Evolutionary conservation across 2,113 vertebrate genomes (phyloP), one percentile per base, ranked within the genome.

Genomic region (Archocentrus centrarchus): DNA sequence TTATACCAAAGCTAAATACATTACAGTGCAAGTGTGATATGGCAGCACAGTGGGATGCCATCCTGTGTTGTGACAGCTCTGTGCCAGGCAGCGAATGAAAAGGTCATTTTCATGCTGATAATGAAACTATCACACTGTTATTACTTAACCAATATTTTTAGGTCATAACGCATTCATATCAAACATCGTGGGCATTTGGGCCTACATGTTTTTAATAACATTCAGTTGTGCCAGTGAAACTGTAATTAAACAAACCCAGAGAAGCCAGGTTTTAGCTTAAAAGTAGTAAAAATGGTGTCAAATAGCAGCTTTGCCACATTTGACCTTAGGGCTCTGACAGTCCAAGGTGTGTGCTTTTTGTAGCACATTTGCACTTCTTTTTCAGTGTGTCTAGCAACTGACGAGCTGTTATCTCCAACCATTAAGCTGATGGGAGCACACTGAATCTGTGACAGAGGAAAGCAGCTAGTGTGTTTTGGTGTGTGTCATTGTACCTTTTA

Each of bases 111-210:
- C 5, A 44, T 37, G 50, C 75, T 73, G 44, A 53, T 53, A 73
- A 11, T 57, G 3, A 57, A 57, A 55, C 18, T 73, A 73, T 73
- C 68, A 35, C 47, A 20, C 53, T 73, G 47, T 73, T 53, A 73
- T 53, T 73, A 73, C 27, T n/a, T 55, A 55, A 73, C 27, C 24
- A 73, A 55, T 55, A 73, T 73, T 35, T 73, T 73, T 55, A 55
- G 53, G 3, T 30, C 68, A 35, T 73, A 55, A 55, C 35, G 53
- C 6, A 53, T 73, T 55, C 6, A 73, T 14, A 55, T 35, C 7
- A 32, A 55, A 32, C 47, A 55, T n/a, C 20, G 27, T 55, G 20
- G 47, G 32, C 50, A n/a, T 55, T 50, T 73, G 11, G 27, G 55
- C 55, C 18, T 73, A 35, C 68, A 13, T 7, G 27, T 70, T 17